A percentile compares a stretch with the other conserved stretches of the same genome.
These are phyloP conservation scores for Ciconia boyciana DNA, from an alignment of 2,113 vertebrate species.

Conservation along the genomic window DNA sequence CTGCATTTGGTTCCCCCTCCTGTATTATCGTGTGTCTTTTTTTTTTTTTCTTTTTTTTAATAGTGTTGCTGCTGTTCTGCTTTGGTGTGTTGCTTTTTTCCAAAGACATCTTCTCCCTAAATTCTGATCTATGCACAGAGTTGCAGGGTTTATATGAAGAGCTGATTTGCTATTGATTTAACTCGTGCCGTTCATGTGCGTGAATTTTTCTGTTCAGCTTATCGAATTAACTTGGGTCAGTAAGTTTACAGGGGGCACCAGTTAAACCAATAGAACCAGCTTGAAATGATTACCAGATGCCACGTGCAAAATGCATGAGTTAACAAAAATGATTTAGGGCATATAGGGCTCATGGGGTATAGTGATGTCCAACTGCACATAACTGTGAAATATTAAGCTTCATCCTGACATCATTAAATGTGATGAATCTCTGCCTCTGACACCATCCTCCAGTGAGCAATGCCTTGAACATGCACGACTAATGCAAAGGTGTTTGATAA, in stretches of 20 bases:
- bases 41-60: no score
- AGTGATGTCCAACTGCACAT: neutral
- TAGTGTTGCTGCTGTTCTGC: neutral
- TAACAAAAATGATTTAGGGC: slow-evolving; percentile 28
- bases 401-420: neutral
- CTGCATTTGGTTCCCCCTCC: neutral
- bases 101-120: neutral
- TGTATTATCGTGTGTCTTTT: rapidly evolving
- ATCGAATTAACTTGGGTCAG: neutral
- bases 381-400: slow-evolving; percentile 35
- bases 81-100: neutral
- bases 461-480: neutral
- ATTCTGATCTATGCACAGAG: neutral
- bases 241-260: neutral
- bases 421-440: slow-evolving; percentile 11
- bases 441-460: neutral
- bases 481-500: neutral
- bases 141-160: neutral
- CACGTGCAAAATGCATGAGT: neutral
- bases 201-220: neutral
- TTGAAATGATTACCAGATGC: neutral
- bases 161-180: neutral
- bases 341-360: neutral
- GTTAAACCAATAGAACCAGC: slow-evolving; percentile 1
- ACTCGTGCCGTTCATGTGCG: neutral